Base-by-base conservation (phyloP, 2,113 vertebrate species). In the Centropus bengalensis region DNA sequence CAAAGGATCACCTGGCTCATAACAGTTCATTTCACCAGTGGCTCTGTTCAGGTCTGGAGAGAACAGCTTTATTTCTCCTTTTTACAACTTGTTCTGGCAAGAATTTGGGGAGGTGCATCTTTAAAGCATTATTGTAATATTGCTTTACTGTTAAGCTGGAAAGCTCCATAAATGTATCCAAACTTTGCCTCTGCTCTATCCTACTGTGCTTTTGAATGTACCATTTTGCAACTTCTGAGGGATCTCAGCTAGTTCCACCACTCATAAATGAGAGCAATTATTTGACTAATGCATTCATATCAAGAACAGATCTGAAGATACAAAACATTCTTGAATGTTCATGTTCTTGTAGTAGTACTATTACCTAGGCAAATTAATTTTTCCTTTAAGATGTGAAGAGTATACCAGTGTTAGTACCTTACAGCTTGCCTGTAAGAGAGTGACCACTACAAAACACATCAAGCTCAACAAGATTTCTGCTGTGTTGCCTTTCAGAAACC, bases 141-240 rank as follows among this genome's bases (percentile, higher is more conserved):
- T 1, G 2, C 17, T 49, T 71, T 58, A 40, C 19, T 86, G 32
- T 28, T 69, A 33, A 62, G 19, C 20, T 36, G 32, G 10, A 78
- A 66, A 74, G 8, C 15, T 73, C 21, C 18, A 6, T 0, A 0
- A 58, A 16, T 8, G 14, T 12, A n/a, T 45, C 27, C 9, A 38
- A 59, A 54, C 5, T 8, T 36, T 59, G 32, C 28, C 36, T 56
- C 22, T 77, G 26, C 42, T 88, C n/a, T 94, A 49, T 16, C 54
- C 58, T 73, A 6, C 30, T 60, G 19, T 38, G 59, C 32, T 74
- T 33, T 30, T 78, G 36, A 84, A 67, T 23, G 20, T 6, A 51
- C 58, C 20, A 40, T 62, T 55, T 51, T 38, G 60, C 8, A 54
- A 12, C 12, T 70, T 78, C 6, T 8, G 32, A 76, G n/a, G 40